Conservation (phyloP, 2,888 invertebrate genomes). For the Holacanthella duospinosa region DNA sequence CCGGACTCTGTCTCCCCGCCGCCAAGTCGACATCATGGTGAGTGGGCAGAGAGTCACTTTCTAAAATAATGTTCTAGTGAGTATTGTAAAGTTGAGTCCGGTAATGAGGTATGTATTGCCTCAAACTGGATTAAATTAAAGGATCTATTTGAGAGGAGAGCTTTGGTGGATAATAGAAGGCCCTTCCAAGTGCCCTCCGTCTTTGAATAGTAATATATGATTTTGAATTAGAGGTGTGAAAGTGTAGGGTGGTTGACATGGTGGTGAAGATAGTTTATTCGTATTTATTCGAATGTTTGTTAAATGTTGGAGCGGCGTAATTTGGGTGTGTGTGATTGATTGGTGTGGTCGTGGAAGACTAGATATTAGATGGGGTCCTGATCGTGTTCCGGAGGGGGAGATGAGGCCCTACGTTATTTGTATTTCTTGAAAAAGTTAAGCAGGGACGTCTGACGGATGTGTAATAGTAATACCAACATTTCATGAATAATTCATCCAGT, state of each 20-base stretch:
- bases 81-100: constrained; percentile 5
- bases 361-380: not conserved
- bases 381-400: not conserved
- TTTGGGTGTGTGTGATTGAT: not conserved
- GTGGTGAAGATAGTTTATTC: too few relatives aligned
- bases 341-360: not conserved
- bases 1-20: constrained; percentile 38
- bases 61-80: too few relatives aligned
- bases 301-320: not conserved
- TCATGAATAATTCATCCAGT: constrained; percentile 38
- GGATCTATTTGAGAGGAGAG: too few relatives aligned
- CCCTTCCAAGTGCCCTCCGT: not conserved
- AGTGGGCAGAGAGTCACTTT: too few relatives aligned
- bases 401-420: not conserved
- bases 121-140: too few relatives aligned
- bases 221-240: not conserved
- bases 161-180: too few relatives aligned
- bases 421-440: not conserved
- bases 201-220: too few relatives aligned
- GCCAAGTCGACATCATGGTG: constrained; percentile 29
- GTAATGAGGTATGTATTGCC: too few relatives aligned
- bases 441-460: constrained; percentile 20
- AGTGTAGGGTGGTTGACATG: too few relatives aligned
- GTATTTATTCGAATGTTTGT: too few relatives aligned
- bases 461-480: constrained; percentile 33